Percentiles rank a stretch among this genome's conserved stretches.
Evolutionary conservation across 2,113 vertebrate genomes (phyloP).

Genomic region (Oncorhynchus kisutch): DNA sequence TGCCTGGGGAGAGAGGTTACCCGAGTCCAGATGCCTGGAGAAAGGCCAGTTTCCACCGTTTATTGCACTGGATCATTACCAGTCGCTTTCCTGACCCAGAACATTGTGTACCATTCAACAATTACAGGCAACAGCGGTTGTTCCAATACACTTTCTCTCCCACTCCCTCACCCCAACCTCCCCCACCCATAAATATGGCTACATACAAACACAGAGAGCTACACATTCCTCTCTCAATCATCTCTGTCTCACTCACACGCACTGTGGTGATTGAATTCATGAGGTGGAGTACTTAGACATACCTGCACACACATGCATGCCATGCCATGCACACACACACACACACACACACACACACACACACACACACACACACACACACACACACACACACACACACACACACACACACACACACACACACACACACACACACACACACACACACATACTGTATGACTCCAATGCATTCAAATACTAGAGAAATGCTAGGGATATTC

Average conservation of each 20-base stretch:
- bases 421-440: too few relatives aligned
- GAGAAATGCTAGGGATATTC: background rate
- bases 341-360: too few relatives aligned
- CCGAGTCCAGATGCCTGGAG: conserved; percentile 59
- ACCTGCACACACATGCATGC: too few relatives aligned
- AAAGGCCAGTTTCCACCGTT: conserved; percentile 41
- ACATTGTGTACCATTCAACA: conserved; percentile 57
- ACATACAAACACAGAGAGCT: conserved; percentile 6
- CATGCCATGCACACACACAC: too few relatives aligned
- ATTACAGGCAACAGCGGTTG: conserved; percentile 38
- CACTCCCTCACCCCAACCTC: background rate
- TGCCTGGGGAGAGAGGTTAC: conserved; percentile 40
- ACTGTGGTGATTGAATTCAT: too few relatives aligned
- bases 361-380: too few relatives aligned
- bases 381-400: background rate
- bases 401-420: too few relatives aligned
- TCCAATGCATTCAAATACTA: background rate
- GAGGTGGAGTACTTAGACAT: too few relatives aligned
- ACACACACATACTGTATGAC: background rate
- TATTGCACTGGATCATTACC: conserved; percentile 32
- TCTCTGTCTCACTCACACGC: background rate
- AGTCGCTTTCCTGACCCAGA: conserved; percentile 53
- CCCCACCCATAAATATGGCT: conserved; percentile 1
- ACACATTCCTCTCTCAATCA: background rate
- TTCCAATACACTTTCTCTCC: conserved; percentile 19